phyloP scores from a whole-genome alignment of 2,888 invertebrate species.

The Panzeria rudis region DNA sequence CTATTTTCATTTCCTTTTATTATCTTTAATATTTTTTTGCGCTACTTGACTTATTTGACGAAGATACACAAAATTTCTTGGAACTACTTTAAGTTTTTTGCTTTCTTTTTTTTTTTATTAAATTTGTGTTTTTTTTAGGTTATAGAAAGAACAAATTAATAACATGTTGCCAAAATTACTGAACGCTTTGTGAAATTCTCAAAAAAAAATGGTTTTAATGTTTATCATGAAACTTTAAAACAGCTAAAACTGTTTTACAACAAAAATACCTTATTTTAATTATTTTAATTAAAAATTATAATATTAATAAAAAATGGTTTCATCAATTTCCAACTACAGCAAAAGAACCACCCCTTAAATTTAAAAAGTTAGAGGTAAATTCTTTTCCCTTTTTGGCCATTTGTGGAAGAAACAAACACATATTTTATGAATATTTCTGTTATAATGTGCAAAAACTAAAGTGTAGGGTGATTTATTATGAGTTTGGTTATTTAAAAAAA shows the following conservation, averaged over 20 bases:
- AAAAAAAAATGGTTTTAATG: background rate
- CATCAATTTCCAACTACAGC: background rate
- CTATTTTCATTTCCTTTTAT: background rate
- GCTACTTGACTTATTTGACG: conserved; percentile 19
- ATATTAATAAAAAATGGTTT: background rate
- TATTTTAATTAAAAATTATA: conserved; percentile 40
- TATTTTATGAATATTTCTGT: background rate
- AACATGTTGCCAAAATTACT: conserved; percentile 39
- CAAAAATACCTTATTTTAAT: background rate
- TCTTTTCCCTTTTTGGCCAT: background rate
- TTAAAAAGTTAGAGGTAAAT: background rate
- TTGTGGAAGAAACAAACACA: background rate
- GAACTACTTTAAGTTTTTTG: conserved; percentile 32
- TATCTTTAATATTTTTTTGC: conserved; percentile 12
- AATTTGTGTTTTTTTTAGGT: conserved; percentile 7
- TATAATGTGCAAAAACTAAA: background rate
- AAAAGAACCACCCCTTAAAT: background rate
- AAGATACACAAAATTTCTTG: conserved; percentile 39
- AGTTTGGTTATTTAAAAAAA: background rate
- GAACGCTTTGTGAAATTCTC: background rate
- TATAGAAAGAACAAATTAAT: background rate
- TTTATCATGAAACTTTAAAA: conserved; percentile 8
- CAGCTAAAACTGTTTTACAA: background rate
- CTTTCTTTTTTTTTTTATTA: conserved; percentile 16
- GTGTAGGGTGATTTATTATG: background rate